These are phyloP conservation scores for Meganola albula DNA, from an alignment of 2,888 invertebrate genomes.

Conservation along the genomic window DNA sequence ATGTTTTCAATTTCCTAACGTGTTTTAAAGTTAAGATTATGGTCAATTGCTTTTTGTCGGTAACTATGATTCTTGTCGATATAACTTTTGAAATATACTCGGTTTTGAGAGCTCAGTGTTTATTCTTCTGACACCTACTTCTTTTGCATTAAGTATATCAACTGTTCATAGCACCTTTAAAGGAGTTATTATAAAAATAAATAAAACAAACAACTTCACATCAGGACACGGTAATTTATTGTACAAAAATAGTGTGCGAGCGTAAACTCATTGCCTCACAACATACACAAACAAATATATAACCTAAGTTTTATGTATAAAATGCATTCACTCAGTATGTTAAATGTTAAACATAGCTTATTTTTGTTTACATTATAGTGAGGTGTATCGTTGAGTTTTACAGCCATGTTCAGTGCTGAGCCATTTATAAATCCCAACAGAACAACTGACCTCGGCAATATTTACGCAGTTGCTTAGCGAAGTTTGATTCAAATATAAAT, in stretches of 20 bases:
- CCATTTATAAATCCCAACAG: conserved; percentile 52
- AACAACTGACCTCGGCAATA: conserved; percentile 43
- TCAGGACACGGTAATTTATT: conserved; percentile 76
- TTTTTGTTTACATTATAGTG: conserved; percentile 59
- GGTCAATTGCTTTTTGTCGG: conserved; percentile 18
- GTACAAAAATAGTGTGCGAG: conserved; percentile 78
- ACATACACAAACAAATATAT: conserved; percentile 72
- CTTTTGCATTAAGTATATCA: no score
- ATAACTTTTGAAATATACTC: conserved; percentile 12
- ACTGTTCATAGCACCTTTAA: no score
- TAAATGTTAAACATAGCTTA: conserved; percentile 73
- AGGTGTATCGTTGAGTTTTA: conserved; percentile 73
- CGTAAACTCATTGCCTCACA: conserved; percentile 72
- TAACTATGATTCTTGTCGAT: conserved; percentile 17
- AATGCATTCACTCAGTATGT: conserved; percentile 75
- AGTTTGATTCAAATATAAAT: conserved; percentile 20
- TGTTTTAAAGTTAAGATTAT: conserved; percentile 6
- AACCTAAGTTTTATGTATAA: conserved; percentile 70
- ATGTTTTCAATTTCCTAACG: conserved; percentile 30
- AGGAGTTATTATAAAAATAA: no score
- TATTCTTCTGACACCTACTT: no score
- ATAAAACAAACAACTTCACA: conserved; percentile 63
- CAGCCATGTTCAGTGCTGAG: conserved; percentile 48
- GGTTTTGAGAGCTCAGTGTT: no score
- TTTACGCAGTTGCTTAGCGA: conserved; percentile 6